Percentiles rank a stretch among this genome's conserved stretches.
These are phyloP conservation scores for Ctenoplectra terminalis DNA, from an alignment of 1,140 invertebrate species.

Conservation along the genomic window DNA sequence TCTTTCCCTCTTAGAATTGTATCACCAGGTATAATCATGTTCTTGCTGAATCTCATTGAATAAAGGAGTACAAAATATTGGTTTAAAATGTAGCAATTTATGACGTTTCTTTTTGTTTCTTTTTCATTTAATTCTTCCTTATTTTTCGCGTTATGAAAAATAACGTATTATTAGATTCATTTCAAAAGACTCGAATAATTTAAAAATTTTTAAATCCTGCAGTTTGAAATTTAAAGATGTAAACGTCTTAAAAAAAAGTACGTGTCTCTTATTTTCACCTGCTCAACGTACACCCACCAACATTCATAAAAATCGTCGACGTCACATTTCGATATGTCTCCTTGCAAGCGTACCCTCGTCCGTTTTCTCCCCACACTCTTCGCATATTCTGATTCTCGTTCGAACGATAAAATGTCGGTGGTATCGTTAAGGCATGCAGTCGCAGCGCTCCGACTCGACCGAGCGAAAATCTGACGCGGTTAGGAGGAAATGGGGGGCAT, in stretches of 20 bases:
- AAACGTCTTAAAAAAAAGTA: too few species aligned
- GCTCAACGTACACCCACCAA: too few species aligned
- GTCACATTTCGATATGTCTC: too few species aligned
- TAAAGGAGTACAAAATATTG: slow-evolving; percentile 12
- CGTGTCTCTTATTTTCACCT: too few species aligned
- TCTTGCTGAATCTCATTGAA: slow-evolving; percentile 41
- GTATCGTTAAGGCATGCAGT: neutral
- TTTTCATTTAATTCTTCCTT: neutral
- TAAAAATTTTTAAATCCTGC: too few species aligned
- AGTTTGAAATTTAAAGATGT: too few species aligned
- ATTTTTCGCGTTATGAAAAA: neutral
- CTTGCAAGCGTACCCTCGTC: too few species aligned
- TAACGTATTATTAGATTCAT: too few species aligned
- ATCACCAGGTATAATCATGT: slow-evolving; percentile 49
- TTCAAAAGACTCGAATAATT: too few species aligned
- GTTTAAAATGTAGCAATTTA: neutral
- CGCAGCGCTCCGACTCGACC: neutral
- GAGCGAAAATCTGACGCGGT: slow-evolving; percentile 11
- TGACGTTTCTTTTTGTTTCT: neutral
- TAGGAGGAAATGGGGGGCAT: slow-evolving; percentile 18
- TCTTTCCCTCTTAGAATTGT: slow-evolving; percentile 39
- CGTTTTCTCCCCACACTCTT: too few species aligned
- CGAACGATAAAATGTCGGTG: neutral
- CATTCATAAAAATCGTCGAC: too few species aligned
- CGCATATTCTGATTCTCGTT: neutral